A percentile compares a stretch with the other conserved stretches of the same genome.
phyloP scores from a whole-genome alignment of 2,888 invertebrate genomes.

The Ormyrus labotus region DNA sequence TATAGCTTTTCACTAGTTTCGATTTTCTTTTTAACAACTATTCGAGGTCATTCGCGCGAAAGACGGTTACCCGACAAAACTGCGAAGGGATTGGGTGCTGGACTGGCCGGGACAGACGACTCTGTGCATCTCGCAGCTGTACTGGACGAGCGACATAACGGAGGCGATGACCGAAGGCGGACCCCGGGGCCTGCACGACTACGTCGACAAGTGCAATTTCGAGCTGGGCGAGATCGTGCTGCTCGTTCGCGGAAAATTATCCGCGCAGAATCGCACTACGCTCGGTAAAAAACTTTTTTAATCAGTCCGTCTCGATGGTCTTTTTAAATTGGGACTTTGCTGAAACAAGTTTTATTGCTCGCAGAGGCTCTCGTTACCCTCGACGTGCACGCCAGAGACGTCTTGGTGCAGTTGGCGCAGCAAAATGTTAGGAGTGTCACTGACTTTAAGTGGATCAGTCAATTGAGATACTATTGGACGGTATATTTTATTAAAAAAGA shows the following conservation, averaged over 20 bases:
- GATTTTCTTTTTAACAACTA: neutral
- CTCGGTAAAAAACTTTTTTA: conserved; percentile 78
- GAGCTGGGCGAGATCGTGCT: conserved; percentile 91
- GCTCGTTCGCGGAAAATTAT: conserved; percentile 90
- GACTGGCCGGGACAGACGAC: conserved; percentile 83
- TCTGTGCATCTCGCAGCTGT: conserved; percentile 86
- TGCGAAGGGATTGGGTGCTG: conserved; percentile 78
- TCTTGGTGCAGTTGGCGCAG: conserved; percentile 83
- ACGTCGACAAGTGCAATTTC: conserved; percentile 83
- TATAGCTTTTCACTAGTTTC: conserved; percentile 9
- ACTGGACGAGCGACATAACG: conserved; percentile 94
- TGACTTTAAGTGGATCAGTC: conserved; percentile 94
- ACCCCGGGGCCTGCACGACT: conserved; percentile 78
- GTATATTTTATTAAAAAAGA: conserved; percentile 70
- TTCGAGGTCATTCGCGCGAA: conserved; percentile 74
- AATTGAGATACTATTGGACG: conserved; percentile 92
- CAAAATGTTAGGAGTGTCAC: conserved; percentile 82
- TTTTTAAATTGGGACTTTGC: neutral
- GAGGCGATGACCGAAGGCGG: conserved; percentile 81
- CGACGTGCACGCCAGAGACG: conserved; percentile 95
- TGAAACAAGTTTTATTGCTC: conserved; percentile 48
- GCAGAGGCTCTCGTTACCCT: conserved; percentile 91
- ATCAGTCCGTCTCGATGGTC: neutral
- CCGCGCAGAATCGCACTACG: conserved; percentile 91
- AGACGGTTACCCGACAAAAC: conserved; percentile 73